These are phyloP conservation scores for Shargacucullia verbasci DNA, from an alignment of 2,888 invertebrate species.

Conservation along the genomic window DNA sequence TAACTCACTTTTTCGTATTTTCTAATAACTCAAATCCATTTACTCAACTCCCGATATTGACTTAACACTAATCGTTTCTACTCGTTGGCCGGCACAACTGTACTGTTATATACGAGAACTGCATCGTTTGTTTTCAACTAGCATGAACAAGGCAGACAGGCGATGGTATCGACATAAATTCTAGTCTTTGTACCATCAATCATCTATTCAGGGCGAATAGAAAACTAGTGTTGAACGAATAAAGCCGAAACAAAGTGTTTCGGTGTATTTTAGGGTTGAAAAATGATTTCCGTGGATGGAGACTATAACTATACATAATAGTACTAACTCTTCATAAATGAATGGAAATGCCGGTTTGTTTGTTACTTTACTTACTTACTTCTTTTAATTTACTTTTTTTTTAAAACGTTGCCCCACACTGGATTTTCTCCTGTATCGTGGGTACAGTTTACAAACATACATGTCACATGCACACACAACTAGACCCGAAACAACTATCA, in stretches of 20 bases:
- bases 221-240: constrained; percentile 37
- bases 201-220: constrained; percentile 46
- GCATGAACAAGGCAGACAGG: constrained; percentile 20
- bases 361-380: not conserved
- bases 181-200: constrained; percentile 47
- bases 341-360: not conserved
- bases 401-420: too few relatives aligned
- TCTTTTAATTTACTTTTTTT: not conserved
- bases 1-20: too few relatives aligned
- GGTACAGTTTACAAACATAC: too few relatives aligned
- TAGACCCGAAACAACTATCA: too few relatives aligned
- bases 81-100: not conserved
- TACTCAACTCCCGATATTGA: too few relatives aligned
- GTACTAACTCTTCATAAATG: not conserved
- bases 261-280: constrained; percentile 35
- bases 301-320: constrained; percentile 7
- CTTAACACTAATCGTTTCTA: too few relatives aligned
- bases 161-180: constrained; percentile 50
- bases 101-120: not conserved
- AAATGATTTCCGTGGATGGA: constrained; percentile 29
- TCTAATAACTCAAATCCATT: too few relatives aligned
- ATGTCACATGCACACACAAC: too few relatives aligned
- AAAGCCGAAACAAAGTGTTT: constrained; percentile 42
- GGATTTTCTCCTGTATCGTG: too few relatives aligned
- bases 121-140: constrained; percentile 30